Base-by-base conservation (phyloP, 2,113 vertebrate genomes). In the Mesoclemmys tuberculata region DNA sequence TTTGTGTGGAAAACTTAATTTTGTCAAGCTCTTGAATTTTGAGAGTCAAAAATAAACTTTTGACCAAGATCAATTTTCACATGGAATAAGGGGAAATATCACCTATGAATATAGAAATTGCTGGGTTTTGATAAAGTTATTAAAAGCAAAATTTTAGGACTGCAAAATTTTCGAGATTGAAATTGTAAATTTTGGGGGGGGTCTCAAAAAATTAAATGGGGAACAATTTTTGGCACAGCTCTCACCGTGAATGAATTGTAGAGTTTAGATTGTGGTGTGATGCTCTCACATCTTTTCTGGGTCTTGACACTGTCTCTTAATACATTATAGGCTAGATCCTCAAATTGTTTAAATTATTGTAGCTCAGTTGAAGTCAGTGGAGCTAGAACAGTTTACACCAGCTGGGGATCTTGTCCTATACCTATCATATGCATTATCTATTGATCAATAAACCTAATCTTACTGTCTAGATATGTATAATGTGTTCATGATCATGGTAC, bases 41-140 rank as follows among this genome's bases (percentile, higher is more conserved):
- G 38, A n/a, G 24, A 19, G 19, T 44, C 54, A 41, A 29, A 85
- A 19, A 10, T 91, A 54, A 46, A 85, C 2, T 92, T 61, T 27
- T 85, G 5, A 8, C 51, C 18, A 8, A 0, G 1, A 77, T 27
- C 26, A 71, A 1, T 89, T 93, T 94, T 93, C 26, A 29, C 29
- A 79, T 56, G 13, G 22, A 10, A 82, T 27, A 0, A 1, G 31
- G 51, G 4, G 31, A 86, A 71, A 8, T 6, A 46, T 1, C 3
- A 12, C 38, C 12, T 84, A 3, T 55, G 21, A 80, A 18, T 7
- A 92, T 44, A 80, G 5, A 38, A 4, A 46, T 3, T 61, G 82
- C 48, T 85, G 22, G 46, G 87, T 95, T 16, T 16, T 44, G 9
- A 7, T 79, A 29, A 90, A 48, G 4, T 38, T 18, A 48, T 44